Evolutionary conservation across 2,797 vertebrate genomes (phyloP), one percentile per base, ranked within the genome.

Genomic region (Parotocinclus haroldoi): DNA sequence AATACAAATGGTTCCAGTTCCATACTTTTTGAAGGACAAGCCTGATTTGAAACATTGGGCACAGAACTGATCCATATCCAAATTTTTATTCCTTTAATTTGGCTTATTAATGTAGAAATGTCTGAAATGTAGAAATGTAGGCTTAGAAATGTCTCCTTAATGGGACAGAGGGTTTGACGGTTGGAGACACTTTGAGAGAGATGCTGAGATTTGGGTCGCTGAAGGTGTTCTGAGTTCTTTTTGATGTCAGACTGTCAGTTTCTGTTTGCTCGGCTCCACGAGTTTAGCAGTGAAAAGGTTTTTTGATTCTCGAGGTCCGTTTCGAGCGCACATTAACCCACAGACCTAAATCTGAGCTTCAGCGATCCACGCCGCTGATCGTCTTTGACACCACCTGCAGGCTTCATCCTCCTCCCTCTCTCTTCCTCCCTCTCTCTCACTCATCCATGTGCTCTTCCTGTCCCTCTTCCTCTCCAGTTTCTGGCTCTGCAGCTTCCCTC

Each of bases 321-420:
- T 63, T 40, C 0, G 57, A 79, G 27, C 27, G 27, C 27, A 27
- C 27, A 27, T 27, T 27, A 27, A 77, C 86, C 86, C 77, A 83
- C 66, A 85, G 87, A 83, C 83, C 79, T 62, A 62, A 73, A 85
- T 83, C 72, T 77, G 76, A 78, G 40, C 40, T 11, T 42, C 40
- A 42, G 1, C 40, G 3, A 7, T 9, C 40, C 8, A 11, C 40
- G 8, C 40, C 8, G 8, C 40, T 42, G 40, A 42, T 42, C 40
- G 40, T 42, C 40, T 42, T 9, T 9, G 8, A 42, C 40, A 11
- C 40, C 10, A 9, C 40, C 40, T 42, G 40, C 61, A 17, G 48
- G 6, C 5, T 53, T 4, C 39, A 3, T 60, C 4, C 19, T 40
- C 46, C 58, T 77, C 76, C 67, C 59, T 66, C 73, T 75, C 78